Evolutionary conservation across 2,113 vertebrate genomes (phyloP), one percentile per base, ranked within the genome.

Genomic region (Lutjanus erythropterus): DNA sequence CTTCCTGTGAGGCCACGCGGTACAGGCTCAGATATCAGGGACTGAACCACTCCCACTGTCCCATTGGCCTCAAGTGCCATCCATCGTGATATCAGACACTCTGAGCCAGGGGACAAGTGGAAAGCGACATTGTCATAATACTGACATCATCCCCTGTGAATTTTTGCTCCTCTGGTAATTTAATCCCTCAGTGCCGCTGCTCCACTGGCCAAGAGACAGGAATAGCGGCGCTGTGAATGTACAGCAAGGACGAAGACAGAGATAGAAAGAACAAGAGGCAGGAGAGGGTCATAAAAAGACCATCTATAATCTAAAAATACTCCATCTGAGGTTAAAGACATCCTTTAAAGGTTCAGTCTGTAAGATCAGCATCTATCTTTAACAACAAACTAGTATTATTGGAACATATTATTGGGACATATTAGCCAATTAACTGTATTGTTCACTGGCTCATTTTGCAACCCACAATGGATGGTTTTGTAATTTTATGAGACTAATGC

Each of bases 21-120:
- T n/a, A n/a, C n/a, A 71, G 29, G 33, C 69, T 86, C 80, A 33
- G 70, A 58, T 89, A 78, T 83, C 72, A 84, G 75, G 55, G 27
- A 25, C n/a, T n/a, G 39, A 80, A 73, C 44, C 46, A 53, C 72
- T 62, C 71, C 75, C 55, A 23, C 75, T 66, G 39, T 9, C 27
- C 68, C 60, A 33, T 23, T 83, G 76, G 55, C 80, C 62, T 84
- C 12, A 12, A 75, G 76, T 58, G 64, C 65, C 46, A 37, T 21
- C 65, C 46, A 37, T 21, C 3, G 21, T 75, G 55, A 68, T 53
- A 80, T 80, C 62, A 72, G 73, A 84, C 47, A 11, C 59, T 49
- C 49, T n/a, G 33, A 58, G 52, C 11, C 0, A 4, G 0, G 23
- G 55, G 11, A 31, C 18, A 23, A n/a, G 42, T 52, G 42, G 68